Percentiles rank a stretch among this genome's conserved stretches.
Evolutionary conservation across 37 sponge, comb jelly and placozoan genomes (phyloP).

Genomic region (Agelas oroides): DNA sequence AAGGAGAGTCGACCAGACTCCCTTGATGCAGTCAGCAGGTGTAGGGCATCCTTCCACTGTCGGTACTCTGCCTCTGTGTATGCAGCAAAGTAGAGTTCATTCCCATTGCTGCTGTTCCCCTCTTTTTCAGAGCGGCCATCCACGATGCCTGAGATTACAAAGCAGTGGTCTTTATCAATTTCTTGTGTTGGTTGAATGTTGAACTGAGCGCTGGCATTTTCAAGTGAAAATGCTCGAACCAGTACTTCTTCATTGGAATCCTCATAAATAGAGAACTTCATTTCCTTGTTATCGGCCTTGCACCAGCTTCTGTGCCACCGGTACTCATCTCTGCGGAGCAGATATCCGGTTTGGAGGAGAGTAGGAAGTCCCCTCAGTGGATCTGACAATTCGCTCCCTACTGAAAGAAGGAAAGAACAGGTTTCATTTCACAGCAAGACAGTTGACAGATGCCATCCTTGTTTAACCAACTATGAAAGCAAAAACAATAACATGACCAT

Average conservation of each 20-base stretch:
- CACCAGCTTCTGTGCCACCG: constrained; percentile 73
- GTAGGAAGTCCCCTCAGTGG: not conserved
- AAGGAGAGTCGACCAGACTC: not conserved
- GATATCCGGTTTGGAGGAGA: constrained; percentile 44
- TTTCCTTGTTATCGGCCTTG: constrained; percentile 12
- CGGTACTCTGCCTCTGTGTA: constrained; percentile 50
- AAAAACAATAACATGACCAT: no score
- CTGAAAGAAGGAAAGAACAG: no score
- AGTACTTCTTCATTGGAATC: constrained; percentile 29
- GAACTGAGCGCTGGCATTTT: constrained; percentile 16
- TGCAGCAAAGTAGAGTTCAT: constrained; percentile 51
- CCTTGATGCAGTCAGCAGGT: constrained; percentile 10
- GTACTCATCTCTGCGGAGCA: constrained; percentile 38
- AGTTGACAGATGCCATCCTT: no score
- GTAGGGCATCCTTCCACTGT: constrained; percentile 41
- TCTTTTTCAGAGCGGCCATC: not conserved
- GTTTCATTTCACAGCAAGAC: no score
- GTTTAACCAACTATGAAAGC: no score
- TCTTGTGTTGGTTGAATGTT: not conserved
- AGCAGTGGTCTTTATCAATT: constrained; percentile 55
- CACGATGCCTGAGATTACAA: constrained; percentile 2
- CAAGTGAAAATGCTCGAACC: constrained; percentile 21
- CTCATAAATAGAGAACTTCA: constrained; percentile 37
- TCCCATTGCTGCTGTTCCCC: not conserved
- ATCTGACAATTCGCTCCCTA: not conserved